A percentile compares a stretch with the other conserved stretches of the same genome.
phyloP scores from a whole-genome alignment of 2,113 vertebrate species.

The Muscicapa adusta region DNA sequence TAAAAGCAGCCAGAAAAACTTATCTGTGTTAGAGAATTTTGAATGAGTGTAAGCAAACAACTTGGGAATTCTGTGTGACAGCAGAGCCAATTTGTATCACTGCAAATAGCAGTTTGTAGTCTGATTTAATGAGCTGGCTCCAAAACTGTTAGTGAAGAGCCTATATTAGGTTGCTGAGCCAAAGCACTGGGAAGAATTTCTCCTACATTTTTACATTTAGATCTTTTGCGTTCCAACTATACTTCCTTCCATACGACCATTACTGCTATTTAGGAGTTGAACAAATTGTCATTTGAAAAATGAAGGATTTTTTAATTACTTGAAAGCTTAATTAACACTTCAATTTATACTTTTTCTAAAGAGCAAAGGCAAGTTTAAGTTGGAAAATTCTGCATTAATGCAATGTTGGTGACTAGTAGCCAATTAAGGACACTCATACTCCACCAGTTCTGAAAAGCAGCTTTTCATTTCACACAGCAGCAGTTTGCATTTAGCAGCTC shows the following conservation, averaged over 20 bases:
- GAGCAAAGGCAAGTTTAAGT: not conserved
- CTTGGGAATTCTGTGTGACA: not conserved
- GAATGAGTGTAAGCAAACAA: not conserved
- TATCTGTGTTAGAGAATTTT: not conserved
- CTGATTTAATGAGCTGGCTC: not conserved
- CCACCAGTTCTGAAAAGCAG: not conserved
- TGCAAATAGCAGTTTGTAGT: not conserved
- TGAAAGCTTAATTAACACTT: not conserved
- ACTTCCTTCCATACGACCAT: not conserved
- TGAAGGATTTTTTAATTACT: not conserved
- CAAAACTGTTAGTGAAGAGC: not conserved
- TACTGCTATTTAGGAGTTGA: not conserved
- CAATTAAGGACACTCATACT: not conserved
- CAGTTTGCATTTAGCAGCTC: not conserved
- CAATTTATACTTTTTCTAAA: not conserved
- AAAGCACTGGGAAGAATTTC: not conserved
- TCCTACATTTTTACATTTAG: not conserved
- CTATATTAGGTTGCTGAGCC: not conserved
- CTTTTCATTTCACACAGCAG: not conserved
- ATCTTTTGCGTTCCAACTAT: not conserved
- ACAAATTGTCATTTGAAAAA: not conserved
- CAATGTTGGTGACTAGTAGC: not conserved
- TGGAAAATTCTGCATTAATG: not conserved
- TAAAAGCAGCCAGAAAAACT: not conserved
- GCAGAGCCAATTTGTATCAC: not conserved